Conservation (phyloP, 2,113 vertebrate species). For the Esox niger region DNA sequence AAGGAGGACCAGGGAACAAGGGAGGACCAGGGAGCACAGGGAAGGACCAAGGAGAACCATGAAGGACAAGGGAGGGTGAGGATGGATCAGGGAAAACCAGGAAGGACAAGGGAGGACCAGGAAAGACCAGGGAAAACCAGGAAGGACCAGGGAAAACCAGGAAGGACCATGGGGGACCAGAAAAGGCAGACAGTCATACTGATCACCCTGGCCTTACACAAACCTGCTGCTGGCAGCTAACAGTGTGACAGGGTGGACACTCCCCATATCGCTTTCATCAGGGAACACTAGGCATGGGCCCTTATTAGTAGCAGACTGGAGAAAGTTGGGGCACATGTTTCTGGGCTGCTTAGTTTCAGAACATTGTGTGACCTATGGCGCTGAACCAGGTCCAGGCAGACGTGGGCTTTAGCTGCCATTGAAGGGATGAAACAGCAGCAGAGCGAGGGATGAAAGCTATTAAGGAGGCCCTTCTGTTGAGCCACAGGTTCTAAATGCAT, state of each 20-base stretch:
- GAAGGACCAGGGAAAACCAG: too few relatives aligned
- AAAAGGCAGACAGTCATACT: too few relatives aligned
- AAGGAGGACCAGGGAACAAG: too few relatives aligned
- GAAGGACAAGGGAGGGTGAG: too few relatives aligned
- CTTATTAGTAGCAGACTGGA: slow-evolving; percentile 1
- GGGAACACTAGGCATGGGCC: not conserved
- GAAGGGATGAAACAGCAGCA: slow-evolving; percentile 2
- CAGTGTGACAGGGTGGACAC: not conserved
- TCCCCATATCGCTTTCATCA: not conserved
- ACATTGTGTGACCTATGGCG: slow-evolving; percentile 15
- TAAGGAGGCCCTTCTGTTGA: slow-evolving; percentile 24
- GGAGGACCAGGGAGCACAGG: too few relatives aligned
- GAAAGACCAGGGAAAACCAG: too few relatives aligned
- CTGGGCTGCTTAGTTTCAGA: not conserved
- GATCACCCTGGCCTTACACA: not conserved
- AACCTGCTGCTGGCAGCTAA: too few relatives aligned
- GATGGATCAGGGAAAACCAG: too few relatives aligned
- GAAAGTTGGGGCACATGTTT: not conserved
- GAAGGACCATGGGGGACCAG: too few relatives aligned
- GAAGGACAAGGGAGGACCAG: too few relatives aligned
- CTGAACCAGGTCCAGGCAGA: slow-evolving; percentile 21
- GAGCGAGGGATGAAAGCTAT: slow-evolving; percentile 18
- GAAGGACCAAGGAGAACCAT: too few relatives aligned
- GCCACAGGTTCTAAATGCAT: slow-evolving; percentile 21
- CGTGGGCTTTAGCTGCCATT: slow-evolving; percentile 22